Evolutionary conservation across 2,797 vertebrate genomes (phyloP).

Genomic region (Hippopotamyrus pictus): DNA sequence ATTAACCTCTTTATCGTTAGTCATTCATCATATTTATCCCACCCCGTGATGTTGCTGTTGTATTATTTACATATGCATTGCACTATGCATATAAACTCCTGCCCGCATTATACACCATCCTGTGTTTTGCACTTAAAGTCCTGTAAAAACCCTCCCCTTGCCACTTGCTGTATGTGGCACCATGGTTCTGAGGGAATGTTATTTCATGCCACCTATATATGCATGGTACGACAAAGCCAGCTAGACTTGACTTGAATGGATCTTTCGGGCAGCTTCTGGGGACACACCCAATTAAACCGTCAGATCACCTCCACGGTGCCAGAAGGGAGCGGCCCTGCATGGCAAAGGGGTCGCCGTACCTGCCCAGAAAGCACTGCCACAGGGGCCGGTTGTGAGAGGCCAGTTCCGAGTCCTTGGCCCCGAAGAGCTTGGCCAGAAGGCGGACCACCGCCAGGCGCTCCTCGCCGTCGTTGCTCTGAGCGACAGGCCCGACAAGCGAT

Average conservation of each 20-base stretch:
- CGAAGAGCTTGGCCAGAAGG: conserved; percentile 91
- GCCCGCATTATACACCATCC: not conserved
- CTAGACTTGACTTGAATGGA: not conserved
- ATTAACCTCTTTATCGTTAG: not conserved
- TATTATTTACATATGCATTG: not conserved
- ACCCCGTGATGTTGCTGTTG: not conserved
- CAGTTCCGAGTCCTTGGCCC: conserved; percentile 95
- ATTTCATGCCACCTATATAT: not conserved
- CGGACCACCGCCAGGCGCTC: conserved; percentile 93
- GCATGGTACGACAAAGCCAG: not conserved
- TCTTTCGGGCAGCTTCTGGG: not conserved
- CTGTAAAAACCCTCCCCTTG: not conserved
- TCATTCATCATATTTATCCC: not conserved
- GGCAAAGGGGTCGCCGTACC: conserved; percentile 55
- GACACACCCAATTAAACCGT: not conserved
- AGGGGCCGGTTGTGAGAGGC: conserved; percentile 94
- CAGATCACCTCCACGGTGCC: not conserved
- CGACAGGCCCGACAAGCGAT: conserved; percentile 8
- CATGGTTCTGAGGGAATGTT: not conserved
- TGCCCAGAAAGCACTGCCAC: conserved; percentile 97
- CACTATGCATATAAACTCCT: not conserved
- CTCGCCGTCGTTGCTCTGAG: conserved; percentile 94
- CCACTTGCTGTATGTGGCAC: not conserved
- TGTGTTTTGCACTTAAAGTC: not conserved
- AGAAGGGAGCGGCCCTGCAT: not conserved